Conservation (phyloP, 2,113 vertebrate species). For the Cacatua alba region DNA sequence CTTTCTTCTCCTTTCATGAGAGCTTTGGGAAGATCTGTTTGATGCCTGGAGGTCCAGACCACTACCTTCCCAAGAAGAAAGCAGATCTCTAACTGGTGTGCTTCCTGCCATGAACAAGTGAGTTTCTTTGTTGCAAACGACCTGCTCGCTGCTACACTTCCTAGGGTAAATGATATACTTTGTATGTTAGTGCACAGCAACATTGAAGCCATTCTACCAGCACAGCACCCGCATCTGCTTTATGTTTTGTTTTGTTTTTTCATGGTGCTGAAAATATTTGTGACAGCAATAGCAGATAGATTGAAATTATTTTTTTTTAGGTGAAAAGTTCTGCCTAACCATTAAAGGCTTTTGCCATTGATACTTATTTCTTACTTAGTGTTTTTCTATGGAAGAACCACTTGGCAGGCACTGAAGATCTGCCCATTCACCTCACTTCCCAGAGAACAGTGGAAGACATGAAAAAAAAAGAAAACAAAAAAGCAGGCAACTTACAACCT, state of each 20-base stretch:
- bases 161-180: background rate
- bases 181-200: background rate
- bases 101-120: rapidly evolving
- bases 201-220: background rate
- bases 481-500: background rate
- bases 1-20: background rate
- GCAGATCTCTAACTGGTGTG: rapidly evolving
- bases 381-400: background rate
- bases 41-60: background rate
- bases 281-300: background rate
- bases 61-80: background rate
- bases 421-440: background rate
- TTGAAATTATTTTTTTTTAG: rapidly evolving
- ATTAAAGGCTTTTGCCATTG: background rate
- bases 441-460: background rate
- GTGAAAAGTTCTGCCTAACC: background rate
- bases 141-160: background rate
- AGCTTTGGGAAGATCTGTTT: background rate
- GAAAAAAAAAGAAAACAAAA: background rate
- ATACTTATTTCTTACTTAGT: background rate
- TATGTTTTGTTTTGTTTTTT: background rate
- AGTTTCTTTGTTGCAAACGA: background rate
- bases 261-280: background rate
- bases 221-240: background rate
- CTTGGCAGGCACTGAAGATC: rapidly evolving